phyloP scores from a whole-genome alignment of 2,888 invertebrate genomes.

The Noctua janthina region DNA sequence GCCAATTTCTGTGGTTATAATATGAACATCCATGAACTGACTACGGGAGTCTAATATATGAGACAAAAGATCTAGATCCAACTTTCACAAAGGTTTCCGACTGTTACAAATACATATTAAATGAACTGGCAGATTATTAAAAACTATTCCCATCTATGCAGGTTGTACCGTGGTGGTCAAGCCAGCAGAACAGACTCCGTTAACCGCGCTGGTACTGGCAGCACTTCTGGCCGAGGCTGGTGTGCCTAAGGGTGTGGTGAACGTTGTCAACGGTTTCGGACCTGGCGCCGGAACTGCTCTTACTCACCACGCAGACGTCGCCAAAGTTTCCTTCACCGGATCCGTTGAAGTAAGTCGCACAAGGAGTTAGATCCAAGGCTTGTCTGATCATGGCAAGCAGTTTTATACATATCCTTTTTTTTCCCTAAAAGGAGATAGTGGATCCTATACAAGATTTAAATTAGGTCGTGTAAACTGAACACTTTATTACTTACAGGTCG shows the following conservation, averaged over 20 bases:
- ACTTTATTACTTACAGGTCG: constrained; percentile 77
- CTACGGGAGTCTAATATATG: not conserved
- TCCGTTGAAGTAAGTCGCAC: constrained; percentile 85
- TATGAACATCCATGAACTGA: not conserved
- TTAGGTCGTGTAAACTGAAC: not conserved
- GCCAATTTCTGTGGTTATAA: not conserved
- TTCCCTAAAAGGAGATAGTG: not conserved
- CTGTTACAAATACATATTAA: not conserved
- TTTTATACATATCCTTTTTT: not conserved
- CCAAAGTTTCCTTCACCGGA: constrained; percentile 95
- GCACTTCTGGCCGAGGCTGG: constrained; percentile 96
- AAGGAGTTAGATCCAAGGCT: not conserved
- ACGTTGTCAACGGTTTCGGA: constrained; percentile 96
- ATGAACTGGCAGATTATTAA: not conserved
- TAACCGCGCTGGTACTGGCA: constrained; percentile 96
- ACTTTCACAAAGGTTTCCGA: not conserved
- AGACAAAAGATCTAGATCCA: not conserved
- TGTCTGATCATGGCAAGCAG: too few species aligned
- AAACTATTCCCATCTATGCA: constrained; percentile 48
- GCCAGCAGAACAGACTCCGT: constrained; percentile 98
- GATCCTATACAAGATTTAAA: not conserved
- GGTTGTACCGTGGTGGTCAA: constrained; percentile 96
- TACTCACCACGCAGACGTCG: constrained; percentile 93
- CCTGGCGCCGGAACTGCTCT: constrained; percentile 94
- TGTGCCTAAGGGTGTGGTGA: constrained; percentile 96